These are phyloP conservation scores for Lepidochitona cinerea DNA, from an alignment of 2,888 invertebrate genomes.

Conservation along the genomic window DNA sequence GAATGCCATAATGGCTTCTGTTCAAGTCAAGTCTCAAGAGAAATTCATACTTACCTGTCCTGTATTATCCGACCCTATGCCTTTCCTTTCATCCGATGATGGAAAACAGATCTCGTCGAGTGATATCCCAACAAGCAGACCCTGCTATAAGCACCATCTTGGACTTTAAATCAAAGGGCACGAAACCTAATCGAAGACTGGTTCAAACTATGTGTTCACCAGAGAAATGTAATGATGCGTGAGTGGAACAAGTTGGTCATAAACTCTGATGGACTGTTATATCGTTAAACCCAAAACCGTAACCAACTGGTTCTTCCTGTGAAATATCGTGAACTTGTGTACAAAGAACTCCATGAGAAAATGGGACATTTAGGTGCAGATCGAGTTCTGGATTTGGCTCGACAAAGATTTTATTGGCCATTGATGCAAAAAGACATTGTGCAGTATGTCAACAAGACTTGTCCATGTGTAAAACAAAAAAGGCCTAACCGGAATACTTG, in stretches of 20 bases:
- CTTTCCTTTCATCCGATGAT: too few relatives aligned
- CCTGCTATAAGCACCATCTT: neutral
- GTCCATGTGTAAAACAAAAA: slow-evolving; percentile 5
- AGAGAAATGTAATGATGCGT: neutral
- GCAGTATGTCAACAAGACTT: neutral
- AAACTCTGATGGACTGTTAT: neutral
- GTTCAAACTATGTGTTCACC: neutral
- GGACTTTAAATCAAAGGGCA: neutral
- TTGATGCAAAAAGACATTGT: slow-evolving; percentile 1
- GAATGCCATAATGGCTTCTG: neutral
- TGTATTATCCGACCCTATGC: neutral
- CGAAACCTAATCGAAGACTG: too few relatives aligned
- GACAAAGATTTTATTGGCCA: slow-evolving; percentile 12
- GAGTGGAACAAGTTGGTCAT: neutral
- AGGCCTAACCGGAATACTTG: neutral
- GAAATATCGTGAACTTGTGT: neutral
- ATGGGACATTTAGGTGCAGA: slow-evolving; percentile 11
- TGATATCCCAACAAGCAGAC: neutral
- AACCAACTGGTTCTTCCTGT: neutral
- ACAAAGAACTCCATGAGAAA: slow-evolving; percentile 3
- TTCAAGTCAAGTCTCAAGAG: neutral
- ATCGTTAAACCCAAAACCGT: neutral
- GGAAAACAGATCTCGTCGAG: neutral
- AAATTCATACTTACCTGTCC: neutral
- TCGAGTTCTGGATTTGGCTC: neutral